Percentiles rank a stretch among this genome's conserved stretches.
phyloP scores from a whole-genome alignment of 2,797 vertebrate species.

The Gadopsis marmoratus region DNA sequence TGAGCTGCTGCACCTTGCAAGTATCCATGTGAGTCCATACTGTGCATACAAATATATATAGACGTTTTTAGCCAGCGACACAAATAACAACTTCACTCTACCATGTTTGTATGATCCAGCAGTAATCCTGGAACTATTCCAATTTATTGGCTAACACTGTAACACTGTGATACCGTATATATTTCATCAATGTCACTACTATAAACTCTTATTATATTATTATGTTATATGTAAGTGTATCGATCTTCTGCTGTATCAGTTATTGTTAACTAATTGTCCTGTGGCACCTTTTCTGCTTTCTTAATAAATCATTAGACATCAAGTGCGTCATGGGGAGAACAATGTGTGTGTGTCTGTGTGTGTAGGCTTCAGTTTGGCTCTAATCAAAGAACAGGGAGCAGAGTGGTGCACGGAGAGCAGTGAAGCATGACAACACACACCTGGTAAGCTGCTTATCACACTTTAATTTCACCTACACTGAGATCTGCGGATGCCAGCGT shows the following conservation, averaged over 20 bases:
- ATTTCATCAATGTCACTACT: slow-evolving; percentile 63
- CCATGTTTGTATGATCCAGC: slow-evolving; percentile 53
- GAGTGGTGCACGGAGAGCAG: slow-evolving; percentile 77
- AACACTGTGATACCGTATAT: slow-evolving; percentile 11
- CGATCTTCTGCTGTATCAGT: slow-evolving; percentile 56
- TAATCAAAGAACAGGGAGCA: slow-evolving; percentile 77
- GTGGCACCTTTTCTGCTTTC: slow-evolving; percentile 52
- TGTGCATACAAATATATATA: slow-evolving; percentile 39
- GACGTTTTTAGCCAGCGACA: slow-evolving; percentile 29
- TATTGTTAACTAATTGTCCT: slow-evolving; percentile 65
- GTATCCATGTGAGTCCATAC: slow-evolving; percentile 14
- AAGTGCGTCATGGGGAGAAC: slow-evolving; percentile 43
- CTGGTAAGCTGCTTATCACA: slow-evolving; percentile 86
- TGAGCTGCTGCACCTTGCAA: slow-evolving; percentile 17
- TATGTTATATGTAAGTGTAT: slow-evolving; percentile 52
- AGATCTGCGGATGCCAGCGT: slow-evolving; percentile 68
- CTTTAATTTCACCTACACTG: slow-evolving; percentile 82
- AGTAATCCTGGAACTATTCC: slow-evolving; percentile 37
- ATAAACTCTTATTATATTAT: slow-evolving; percentile 65
- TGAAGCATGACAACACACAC: slow-evolving; percentile 82
- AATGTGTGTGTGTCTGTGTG: slow-evolving; percentile 23
- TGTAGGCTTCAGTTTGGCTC: slow-evolving; percentile 41
- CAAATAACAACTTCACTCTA: slow-evolving; percentile 54
- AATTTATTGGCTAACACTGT: slow-evolving; percentile 45
- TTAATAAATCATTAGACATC: slow-evolving; percentile 74